Base-by-base conservation (phyloP, 2,113 vertebrate species). In the Chitala chitala region DNA sequence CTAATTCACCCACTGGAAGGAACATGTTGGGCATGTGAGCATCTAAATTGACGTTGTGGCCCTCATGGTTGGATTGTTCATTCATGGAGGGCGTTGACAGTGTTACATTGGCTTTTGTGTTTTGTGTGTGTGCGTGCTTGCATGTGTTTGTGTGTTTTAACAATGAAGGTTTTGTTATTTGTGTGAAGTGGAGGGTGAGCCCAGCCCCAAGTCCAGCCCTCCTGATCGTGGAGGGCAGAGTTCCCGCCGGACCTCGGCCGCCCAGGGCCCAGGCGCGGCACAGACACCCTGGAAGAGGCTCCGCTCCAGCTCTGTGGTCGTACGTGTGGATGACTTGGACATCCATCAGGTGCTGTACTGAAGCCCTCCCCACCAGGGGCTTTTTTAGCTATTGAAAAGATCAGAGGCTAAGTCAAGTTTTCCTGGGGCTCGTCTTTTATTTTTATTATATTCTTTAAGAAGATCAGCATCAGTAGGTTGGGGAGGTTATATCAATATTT, bases 301-400 rank as follows among this genome's bases (percentile, higher is more conserved):
- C 36, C 92, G 94, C 6, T 98, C 94, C n/a, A 95, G 94, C 87
- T 98, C 94, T 0, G 73, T 98, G 78, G 87, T 98, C 40, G 76
- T 98, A 58, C 82, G 95, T 8, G 90, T 98, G 77, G 95, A 98
- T 65, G 95, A 98, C 81, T 72, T 99, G 83, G 93, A 98, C 82
- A 92, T 99, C 77, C 93, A 95, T 84, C 95, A 98, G 95, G 97
- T 94, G 55, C 54, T 5, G 31, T 24, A n/a, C n/a, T n/a, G n/a
- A n/a, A 5, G 24, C 10, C 6, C 33, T 55, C 36, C 17, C 71
- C 6, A 1, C 6, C n/a, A 36, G 9, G 24, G 26, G 6, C 33
- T 3, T 22, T 29, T 53, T 15, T 15, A n/a, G n/a, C n/a, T n/a
- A n/a, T n/a, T n/a, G n/a, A n/a, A n/a, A n/a, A n/a, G n/a, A n/a